These are phyloP conservation scores for Hesperophylax magnus DNA, from an alignment of 1,140 invertebrate species.

Conservation along the genomic window DNA sequence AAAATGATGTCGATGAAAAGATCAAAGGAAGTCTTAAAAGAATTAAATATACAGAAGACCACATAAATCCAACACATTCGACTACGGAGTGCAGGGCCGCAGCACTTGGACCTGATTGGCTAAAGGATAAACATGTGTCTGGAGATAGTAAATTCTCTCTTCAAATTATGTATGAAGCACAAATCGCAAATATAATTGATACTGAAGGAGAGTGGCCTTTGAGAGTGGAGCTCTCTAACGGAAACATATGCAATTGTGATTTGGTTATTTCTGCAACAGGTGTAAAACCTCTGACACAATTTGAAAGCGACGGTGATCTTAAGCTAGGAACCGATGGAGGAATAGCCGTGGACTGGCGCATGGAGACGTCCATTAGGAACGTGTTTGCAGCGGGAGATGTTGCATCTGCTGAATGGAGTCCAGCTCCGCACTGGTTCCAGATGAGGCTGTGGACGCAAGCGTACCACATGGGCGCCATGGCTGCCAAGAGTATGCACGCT, in stretches of 20 bases:
- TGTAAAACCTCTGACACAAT: slow-evolving; percentile 81
- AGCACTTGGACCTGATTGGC: slow-evolving; percentile 97
- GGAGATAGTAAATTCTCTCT: slow-evolving; percentile 70
- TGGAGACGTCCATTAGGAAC: slow-evolving; percentile 84
- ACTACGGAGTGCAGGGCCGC: slow-evolving; percentile 75
- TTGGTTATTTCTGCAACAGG: slow-evolving; percentile 97
- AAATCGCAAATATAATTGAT: slow-evolving; percentile 74
- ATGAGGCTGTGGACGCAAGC: slow-evolving; percentile 99
- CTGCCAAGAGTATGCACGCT: slow-evolving; percentile 90
- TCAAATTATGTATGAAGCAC: slow-evolving; percentile 79
- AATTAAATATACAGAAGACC: slow-evolving; percentile 78
- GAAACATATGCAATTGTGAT: slow-evolving; percentile 86
- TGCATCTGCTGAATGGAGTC: slow-evolving; percentile 85
- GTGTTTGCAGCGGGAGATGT: slow-evolving; percentile 97
- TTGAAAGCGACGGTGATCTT: slow-evolving; percentile 72
- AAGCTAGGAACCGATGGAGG: slow-evolving; percentile 80
- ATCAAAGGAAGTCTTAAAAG: slow-evolving; percentile 72
- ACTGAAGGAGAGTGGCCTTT: slow-evolving; percentile 76
- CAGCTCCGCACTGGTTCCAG: slow-evolving; percentile 92
- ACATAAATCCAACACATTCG: slow-evolving; percentile 33
- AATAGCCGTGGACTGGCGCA: slow-evolving; percentile 86
- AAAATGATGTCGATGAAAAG: slow-evolving; percentile 61
- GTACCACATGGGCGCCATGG: slow-evolving; percentile 95
- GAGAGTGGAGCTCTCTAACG: slow-evolving; percentile 83
- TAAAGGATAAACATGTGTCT: slow-evolving; percentile 77